These are phyloP conservation scores for Theretra japonica DNA, from an alignment of 2,888 invertebrate species.

Conservation along the genomic window DNA sequence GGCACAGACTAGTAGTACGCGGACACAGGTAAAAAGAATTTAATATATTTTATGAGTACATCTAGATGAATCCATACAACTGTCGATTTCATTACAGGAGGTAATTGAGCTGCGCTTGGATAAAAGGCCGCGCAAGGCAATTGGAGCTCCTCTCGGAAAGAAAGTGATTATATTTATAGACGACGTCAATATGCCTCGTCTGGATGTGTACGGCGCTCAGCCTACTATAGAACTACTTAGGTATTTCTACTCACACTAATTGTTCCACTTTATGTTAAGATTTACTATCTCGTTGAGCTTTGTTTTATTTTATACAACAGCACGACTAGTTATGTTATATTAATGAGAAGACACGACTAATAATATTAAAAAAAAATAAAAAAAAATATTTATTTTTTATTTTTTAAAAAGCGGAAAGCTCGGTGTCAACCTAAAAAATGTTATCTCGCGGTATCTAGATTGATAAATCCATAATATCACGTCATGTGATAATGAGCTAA, in stretches of 20 bases:
- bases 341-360: no score
- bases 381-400: no score
- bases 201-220: conserved; percentile 95
- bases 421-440: no score
- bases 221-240: conserved; percentile 95
- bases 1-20: conserved; percentile 93
- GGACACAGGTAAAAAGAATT: conserved; percentile 86
- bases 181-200: conserved; percentile 96
- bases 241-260: conserved; percentile 61
- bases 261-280: not conserved
- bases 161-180: conserved; percentile 94
- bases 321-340: no score
- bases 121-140: conserved; percentile 90
- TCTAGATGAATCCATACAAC: not conserved
- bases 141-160: conserved; percentile 94
- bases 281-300: not conserved
- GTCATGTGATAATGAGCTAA: no score
- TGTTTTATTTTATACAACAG: no score
- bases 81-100: conserved; percentile 76
- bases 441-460: no score
- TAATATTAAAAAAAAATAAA: no score
- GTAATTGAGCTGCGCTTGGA: conserved; percentile 94
- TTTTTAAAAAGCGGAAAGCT: no score
- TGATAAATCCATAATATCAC: no score
- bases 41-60: not conserved